phyloP scores from a whole-genome alignment of 2,888 invertebrate genomes.

The Limnephilus lunatus region DNA sequence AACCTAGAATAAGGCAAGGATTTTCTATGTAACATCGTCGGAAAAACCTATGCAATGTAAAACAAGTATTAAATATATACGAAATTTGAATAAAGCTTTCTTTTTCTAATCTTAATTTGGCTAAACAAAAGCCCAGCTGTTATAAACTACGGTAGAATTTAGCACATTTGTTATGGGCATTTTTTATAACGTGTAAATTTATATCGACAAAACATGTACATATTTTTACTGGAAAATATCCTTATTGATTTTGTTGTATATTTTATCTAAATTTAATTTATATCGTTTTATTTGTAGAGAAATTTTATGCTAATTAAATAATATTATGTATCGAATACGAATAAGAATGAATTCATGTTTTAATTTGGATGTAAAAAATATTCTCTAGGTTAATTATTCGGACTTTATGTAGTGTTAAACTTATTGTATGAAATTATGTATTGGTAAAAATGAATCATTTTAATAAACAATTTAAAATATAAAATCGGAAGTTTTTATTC shows the following conservation, averaged over 20 bases:
- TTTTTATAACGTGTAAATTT: constrained; percentile 43
- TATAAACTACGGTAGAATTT: not conserved
- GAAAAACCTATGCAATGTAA: not conserved
- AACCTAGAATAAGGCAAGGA: not conserved
- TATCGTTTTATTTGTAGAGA: constrained; percentile 49
- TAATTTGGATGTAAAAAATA: constrained; percentile 44
- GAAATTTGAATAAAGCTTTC: not conserved
- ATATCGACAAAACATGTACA: constrained; percentile 5
- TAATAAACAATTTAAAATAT: constrained; percentile 49
- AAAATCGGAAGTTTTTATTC: not conserved
- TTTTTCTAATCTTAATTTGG: constrained; percentile 34
- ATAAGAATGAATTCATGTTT: constrained; percentile 49
- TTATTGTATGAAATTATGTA: constrained; percentile 46
- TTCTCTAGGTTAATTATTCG: constrained; percentile 39
- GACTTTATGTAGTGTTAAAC: constrained; percentile 35
- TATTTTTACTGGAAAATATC: constrained; percentile 9
- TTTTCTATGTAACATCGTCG: not conserved
- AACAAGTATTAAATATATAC: not conserved
- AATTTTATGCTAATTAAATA: constrained; percentile 43
- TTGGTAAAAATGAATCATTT: constrained; percentile 48
- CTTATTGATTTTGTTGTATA: constrained; percentile 47
- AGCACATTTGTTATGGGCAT: constrained; percentile 47
- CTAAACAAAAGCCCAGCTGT: not conserved
- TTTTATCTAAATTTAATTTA: constrained; percentile 49
- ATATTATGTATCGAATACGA: constrained; percentile 37